These are phyloP conservation scores for Enteromius trimaculatus DNA, from an alignment of 2,797 vertebrate genomes.

Conservation along the genomic window DNA sequence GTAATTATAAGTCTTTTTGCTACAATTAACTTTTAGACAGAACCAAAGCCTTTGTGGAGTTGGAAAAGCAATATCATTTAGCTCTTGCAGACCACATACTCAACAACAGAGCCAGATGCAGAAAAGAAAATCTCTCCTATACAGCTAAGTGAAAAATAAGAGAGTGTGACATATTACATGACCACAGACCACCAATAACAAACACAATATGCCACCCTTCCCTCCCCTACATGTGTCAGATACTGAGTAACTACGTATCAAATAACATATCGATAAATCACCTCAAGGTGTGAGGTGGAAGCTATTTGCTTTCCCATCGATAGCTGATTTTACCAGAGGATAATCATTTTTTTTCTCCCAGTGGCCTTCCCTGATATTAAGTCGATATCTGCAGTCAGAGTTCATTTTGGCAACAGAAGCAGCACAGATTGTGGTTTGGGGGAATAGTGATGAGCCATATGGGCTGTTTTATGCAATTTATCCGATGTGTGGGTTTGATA, in stretches of 20 bases:
- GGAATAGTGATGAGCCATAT: not conserved
- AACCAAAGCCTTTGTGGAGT: conserved; percentile 53
- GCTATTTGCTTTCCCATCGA: conserved; percentile 93
- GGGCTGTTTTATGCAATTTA: not conserved
- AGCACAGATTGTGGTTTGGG: conserved; percentile 57
- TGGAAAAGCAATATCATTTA: conserved; percentile 72
- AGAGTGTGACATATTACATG: conserved; percentile 63
- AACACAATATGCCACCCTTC: conserved; percentile 51
- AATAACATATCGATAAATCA: conserved; percentile 95
- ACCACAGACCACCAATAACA: conserved; percentile 59
- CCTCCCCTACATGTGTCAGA: conserved; percentile 78
- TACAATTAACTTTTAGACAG: conserved; percentile 72
- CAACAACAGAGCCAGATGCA: conserved; percentile 50
- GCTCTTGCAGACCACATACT: conserved; percentile 70
- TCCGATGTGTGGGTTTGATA: not conserved
- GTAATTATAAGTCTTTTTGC: conserved; percentile 79
- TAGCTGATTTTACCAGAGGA: conserved; percentile 97
- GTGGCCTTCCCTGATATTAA: conserved; percentile 87
- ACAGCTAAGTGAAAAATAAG: conserved; percentile 68
- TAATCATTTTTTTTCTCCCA: conserved; percentile 83
- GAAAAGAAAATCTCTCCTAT: conserved; percentile 44
- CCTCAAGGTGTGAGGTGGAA: conserved; percentile 69
- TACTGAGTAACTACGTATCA: conserved; percentile 75
- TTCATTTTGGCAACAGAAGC: conserved; percentile 75
- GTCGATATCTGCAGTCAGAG: conserved; percentile 81